A percentile compares a stretch with the other conserved stretches of the same genome.
Evolutionary conservation across 53 echinoderm and acorn worm species (phyloP).

Genomic region (Pentamera pediparva): DNA sequence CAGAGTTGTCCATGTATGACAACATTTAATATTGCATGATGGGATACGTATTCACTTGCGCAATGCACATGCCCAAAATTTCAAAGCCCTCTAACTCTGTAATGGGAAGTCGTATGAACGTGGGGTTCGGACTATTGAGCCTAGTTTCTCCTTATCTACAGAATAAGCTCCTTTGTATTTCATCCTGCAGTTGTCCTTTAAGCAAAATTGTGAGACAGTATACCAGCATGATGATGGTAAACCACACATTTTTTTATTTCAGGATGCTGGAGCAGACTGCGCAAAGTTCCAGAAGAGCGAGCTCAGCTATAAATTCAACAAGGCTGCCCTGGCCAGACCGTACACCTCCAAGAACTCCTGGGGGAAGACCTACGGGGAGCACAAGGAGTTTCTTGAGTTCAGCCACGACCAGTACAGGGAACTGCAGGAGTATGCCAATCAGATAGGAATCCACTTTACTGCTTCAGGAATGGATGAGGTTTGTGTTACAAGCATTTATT

Average conservation of each 20-base stretch:
- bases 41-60: too few relatives aligned
- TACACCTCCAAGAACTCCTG: slow-evolving; percentile 87
- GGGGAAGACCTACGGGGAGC: slow-evolving; percentile 93
- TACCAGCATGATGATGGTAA: neutral
- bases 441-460: slow-evolving; percentile 85
- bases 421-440: slow-evolving; percentile 83
- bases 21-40: too few relatives aligned
- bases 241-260: neutral
- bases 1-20: neutral
- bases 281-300: slow-evolving; percentile 99
- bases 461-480: slow-evolving; percentile 99
- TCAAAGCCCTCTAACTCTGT: too few relatives aligned
- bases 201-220: neutral
- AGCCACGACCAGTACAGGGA: slow-evolving; percentile 84
- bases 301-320: slow-evolving; percentile 89
- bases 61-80: too few relatives aligned
- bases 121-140: too few relatives aligned
- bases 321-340: slow-evolving; percentile 82
- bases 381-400: slow-evolving; percentile 89
- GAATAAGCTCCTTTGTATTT: too few relatives aligned
- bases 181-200: too few relatives aligned
- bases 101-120: too few relatives aligned
- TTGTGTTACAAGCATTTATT: neutral
- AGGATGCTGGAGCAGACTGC: slow-evolving; percentile 98
- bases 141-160: too few relatives aligned